These are phyloP conservation scores for Andrena hattorfiana DNA, from an alignment of 2,888 invertebrate genomes.

Conservation along the genomic window DNA sequence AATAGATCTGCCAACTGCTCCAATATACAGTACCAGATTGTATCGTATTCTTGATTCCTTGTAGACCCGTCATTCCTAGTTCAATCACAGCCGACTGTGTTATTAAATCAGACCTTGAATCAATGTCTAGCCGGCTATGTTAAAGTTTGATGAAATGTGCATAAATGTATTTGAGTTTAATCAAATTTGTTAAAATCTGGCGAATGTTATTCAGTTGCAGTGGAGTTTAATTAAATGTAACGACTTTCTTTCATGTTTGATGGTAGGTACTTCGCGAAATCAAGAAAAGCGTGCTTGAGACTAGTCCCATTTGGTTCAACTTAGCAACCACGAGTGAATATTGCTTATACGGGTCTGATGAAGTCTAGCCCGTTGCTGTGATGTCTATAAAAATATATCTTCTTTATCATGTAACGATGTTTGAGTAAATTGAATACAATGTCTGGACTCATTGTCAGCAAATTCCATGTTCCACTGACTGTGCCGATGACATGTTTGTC, in stretches of 20 bases:
- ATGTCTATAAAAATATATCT: not conserved
- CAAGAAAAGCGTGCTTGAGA: not conserved
- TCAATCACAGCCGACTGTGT: no score
- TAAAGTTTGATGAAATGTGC: no score
- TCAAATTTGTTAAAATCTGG: not conserved
- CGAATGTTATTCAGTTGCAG: not conserved
- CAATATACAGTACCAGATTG: no score
- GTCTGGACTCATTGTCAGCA: not conserved
- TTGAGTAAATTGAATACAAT: not conserved
- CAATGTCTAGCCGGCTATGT: no score
- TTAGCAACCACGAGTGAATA: no score
- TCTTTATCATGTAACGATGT: not conserved
- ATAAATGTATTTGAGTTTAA: not conserved
- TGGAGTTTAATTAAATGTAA: not conserved
- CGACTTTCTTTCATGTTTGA: not conserved
- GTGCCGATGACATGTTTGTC: not conserved
- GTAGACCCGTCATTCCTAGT: no score
- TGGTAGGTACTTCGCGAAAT: not conserved
- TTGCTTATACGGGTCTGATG: no score
- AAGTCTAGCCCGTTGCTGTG: not conserved
- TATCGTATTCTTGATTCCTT: no score
- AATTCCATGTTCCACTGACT: not conserved
- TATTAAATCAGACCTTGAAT: no score
- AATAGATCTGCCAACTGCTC: no score
- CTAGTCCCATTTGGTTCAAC: not conserved